These are phyloP conservation scores for Hypselothyrea guttata DNA, from an alignment of 2,888 invertebrate genomes.

Conservation along the genomic window DNA sequence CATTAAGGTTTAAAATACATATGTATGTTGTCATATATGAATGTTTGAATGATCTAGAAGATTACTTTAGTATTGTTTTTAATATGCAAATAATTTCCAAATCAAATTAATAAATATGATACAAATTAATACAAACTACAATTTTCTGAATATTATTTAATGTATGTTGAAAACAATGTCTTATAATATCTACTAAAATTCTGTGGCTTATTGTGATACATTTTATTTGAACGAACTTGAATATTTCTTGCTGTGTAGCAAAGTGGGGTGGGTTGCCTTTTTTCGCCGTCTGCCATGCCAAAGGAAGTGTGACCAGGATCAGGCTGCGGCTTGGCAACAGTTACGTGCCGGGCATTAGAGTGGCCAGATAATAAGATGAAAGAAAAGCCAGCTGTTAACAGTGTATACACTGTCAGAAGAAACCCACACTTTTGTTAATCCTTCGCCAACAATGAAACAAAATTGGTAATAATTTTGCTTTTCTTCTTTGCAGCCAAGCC, in stretches of 20 bases:
- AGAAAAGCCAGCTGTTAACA: conserved; percentile 31
- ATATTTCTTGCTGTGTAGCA: neutral
- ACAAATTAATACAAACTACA: too few species aligned
- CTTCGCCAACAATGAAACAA: neutral
- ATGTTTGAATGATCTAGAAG: too few species aligned
- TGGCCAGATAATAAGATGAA: conserved; percentile 71
- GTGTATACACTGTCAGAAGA: conserved; percentile 12
- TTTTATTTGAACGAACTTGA: neutral
- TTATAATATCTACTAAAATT: too few species aligned
- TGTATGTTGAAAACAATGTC: too few species aligned
- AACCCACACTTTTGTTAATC: conserved; percentile 16
- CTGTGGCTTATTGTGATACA: too few species aligned
- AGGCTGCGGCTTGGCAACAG: conserved; percentile 22
- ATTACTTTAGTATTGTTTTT: too few species aligned
- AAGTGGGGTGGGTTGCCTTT: conserved; percentile 15
- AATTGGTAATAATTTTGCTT: conserved; percentile 4
- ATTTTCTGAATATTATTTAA: too few species aligned
- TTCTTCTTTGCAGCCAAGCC: conserved; percentile 52
- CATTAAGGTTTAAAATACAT: too few species aligned
- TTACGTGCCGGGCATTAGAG: conserved; percentile 71
- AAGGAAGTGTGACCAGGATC: conserved; percentile 56
- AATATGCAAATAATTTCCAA: too few species aligned
- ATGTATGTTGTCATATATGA: too few species aligned
- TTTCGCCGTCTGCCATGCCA: conserved; percentile 50
- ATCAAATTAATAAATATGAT: too few species aligned